A percentile compares a stretch with the other conserved stretches of the same genome.
phyloP scores from a whole-genome alignment of 2,888 invertebrate species.

The Dascillus cervinus region DNA sequence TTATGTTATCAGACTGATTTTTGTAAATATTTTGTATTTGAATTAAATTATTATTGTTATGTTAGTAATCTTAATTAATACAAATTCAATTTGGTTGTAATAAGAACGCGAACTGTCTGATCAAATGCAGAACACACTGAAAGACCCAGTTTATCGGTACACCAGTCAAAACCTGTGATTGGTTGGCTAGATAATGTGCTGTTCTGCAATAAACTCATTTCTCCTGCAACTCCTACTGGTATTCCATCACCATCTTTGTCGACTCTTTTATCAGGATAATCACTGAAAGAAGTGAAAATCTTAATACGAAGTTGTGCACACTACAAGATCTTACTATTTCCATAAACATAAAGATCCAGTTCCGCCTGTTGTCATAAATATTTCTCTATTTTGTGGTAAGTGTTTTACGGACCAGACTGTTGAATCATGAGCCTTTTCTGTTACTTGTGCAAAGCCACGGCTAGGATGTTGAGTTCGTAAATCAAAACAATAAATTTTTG shows the following conservation, averaged over 20 bases:
- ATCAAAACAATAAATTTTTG: conserved; percentile 84
- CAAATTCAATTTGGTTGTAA: conserved; percentile 81
- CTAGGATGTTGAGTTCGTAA: conserved; percentile 79
- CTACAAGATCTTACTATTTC: conserved; percentile 71
- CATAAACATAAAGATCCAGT: conserved; percentile 86
- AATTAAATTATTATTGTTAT: too few species aligned
- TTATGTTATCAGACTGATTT: too few species aligned
- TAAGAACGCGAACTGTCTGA: conserved; percentile 77
- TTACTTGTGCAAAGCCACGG: conserved; percentile 72
- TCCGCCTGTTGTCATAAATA: conserved; percentile 87
- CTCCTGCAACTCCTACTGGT: conserved; percentile 69
- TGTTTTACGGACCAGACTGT: conserved; percentile 87
- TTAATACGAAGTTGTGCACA: not conserved
- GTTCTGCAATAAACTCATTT: conserved; percentile 68
- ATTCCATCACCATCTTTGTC: conserved; percentile 64
- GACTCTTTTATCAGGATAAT: conserved; percentile 72
- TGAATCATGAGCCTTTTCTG: conserved; percentile 50
- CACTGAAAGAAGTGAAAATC: conserved; percentile 41
- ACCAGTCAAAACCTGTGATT: conserved; percentile 86
- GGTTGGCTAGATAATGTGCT: conserved; percentile 79
- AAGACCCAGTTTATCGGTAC: conserved; percentile 79
- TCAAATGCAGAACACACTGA: conserved; percentile 88
- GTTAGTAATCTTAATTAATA: conserved; percentile 38
- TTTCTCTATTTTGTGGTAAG: conserved; percentile 87
- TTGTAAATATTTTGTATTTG: too few species aligned